Conservation (phyloP, 2,888 invertebrate species). For the Cheilosia vernalis region DNA sequence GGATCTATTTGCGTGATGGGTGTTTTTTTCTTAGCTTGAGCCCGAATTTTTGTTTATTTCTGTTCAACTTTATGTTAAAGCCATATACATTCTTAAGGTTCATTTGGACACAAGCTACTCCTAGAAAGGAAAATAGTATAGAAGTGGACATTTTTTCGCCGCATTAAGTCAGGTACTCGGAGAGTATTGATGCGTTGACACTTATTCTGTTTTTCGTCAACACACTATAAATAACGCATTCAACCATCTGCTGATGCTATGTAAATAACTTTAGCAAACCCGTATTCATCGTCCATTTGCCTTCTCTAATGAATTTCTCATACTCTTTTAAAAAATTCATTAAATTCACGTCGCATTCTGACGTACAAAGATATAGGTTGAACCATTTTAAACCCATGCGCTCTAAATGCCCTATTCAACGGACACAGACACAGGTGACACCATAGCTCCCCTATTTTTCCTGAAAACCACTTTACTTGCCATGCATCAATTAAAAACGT, state of each 20-base stretch:
- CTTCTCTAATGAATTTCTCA: constrained; percentile 52
- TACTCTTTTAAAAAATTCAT: constrained; percentile 34
- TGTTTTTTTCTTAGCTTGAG: too few species aligned
- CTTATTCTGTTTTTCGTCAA: too few species aligned
- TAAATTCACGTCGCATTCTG: constrained; percentile 1
- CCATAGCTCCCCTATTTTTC: constrained; percentile 1
- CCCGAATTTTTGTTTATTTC: too few species aligned
- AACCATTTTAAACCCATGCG: constrained; percentile 10
- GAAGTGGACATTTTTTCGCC: too few species aligned
- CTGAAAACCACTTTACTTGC: constrained; percentile 48
- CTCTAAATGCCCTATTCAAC: background rate
- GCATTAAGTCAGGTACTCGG: too few species aligned
- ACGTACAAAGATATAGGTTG: background rate
- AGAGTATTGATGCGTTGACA: too few species aligned
- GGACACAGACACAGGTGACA: constrained; percentile 4
- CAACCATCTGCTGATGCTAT: constrained; percentile 30
- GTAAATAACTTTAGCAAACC: constrained; percentile 19
- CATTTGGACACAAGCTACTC: too few species aligned
- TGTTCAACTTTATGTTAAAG: too few species aligned
- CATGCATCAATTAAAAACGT: constrained; percentile 55
- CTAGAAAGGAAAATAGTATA: too few species aligned
- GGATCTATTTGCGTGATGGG: too few species aligned
- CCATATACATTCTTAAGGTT: too few species aligned
- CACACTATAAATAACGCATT: background rate
- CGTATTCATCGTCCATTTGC: constrained; percentile 23